These are phyloP conservation scores for Heterocephalus glaber DNA, from an alignment of 2,113 vertebrate genomes.

Conservation along the genomic window DNA sequence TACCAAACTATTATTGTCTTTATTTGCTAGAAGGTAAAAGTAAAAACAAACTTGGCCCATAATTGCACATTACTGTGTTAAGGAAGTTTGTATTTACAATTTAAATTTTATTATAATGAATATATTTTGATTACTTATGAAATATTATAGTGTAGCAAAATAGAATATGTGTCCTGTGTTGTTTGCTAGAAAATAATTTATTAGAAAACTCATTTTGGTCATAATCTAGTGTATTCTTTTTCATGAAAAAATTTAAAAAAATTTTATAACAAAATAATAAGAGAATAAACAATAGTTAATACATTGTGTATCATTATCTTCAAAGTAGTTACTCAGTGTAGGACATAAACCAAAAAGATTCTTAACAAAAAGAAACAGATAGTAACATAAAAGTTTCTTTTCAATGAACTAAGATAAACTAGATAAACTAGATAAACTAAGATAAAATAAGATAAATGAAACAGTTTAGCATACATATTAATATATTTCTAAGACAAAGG, in stretches of 20 bases:
- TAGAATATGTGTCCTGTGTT: not conserved
- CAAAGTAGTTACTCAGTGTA: not conserved
- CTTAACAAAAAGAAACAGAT: not conserved
- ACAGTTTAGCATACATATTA: not conserved
- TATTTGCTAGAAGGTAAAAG: not conserved
- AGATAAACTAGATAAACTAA: not conserved
- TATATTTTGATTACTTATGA: not conserved
- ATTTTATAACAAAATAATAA: not conserved
- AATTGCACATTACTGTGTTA: not conserved
- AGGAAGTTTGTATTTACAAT: not conserved
- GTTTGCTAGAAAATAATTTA: not conserved
- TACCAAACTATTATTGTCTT: not conserved
- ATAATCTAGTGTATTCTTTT: not conserved
- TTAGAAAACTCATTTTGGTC: not conserved
- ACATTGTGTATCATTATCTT: not conserved
- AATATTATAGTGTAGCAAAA: not conserved
- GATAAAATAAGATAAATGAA: not conserved
- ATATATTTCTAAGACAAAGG: not conserved
- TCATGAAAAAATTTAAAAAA: not conserved
- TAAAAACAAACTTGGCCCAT: not conserved
- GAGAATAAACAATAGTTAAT: not conserved
- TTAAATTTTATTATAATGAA: not conserved
- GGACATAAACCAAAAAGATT: not conserved
- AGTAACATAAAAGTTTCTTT: not conserved
- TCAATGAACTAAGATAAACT: not conserved